phyloP scores from a whole-genome alignment of 2,888 invertebrate genomes.

The Plebejus argus region DNA sequence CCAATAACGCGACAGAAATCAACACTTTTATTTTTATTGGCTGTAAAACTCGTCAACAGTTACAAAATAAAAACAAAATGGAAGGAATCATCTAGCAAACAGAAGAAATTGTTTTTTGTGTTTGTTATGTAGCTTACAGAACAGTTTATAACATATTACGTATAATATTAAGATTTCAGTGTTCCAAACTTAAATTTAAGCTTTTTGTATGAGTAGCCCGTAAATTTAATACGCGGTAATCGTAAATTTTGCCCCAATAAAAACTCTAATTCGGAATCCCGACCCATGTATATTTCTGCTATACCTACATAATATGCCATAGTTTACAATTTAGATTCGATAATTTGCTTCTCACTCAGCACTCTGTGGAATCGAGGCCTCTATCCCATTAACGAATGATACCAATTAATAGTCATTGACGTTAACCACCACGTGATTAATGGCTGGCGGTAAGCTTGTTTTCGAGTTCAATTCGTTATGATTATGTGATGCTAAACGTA shows the following conservation, averaged over 20 bases:
- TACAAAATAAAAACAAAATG: neutral
- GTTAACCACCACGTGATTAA: neutral
- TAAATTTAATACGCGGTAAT: no score
- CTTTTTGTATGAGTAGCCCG: no score
- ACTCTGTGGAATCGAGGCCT: neutral
- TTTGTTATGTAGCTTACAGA: neutral
- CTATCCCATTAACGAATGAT: neutral
- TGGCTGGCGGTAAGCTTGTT: neutral
- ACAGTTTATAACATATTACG: no score
- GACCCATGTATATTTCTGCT: neutral
- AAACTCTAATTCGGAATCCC: neutral
- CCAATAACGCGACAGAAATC: slow-evolving; percentile 11
- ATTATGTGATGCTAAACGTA: neutral
- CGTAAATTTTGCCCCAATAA: neutral
- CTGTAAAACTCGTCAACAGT: neutral
- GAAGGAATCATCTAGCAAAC: neutral
- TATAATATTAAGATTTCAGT: no score
- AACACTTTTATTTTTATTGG: neutral
- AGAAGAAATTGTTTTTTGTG: neutral
- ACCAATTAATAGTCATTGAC: slow-evolving; percentile 1
- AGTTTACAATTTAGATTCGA: neutral
- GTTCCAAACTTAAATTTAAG: no score
- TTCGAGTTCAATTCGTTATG: neutral
- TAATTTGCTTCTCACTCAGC: neutral
- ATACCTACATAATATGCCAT: neutral